Conservation (phyloP, 2,888 invertebrate species). For the Bombylius discolor region DNA sequence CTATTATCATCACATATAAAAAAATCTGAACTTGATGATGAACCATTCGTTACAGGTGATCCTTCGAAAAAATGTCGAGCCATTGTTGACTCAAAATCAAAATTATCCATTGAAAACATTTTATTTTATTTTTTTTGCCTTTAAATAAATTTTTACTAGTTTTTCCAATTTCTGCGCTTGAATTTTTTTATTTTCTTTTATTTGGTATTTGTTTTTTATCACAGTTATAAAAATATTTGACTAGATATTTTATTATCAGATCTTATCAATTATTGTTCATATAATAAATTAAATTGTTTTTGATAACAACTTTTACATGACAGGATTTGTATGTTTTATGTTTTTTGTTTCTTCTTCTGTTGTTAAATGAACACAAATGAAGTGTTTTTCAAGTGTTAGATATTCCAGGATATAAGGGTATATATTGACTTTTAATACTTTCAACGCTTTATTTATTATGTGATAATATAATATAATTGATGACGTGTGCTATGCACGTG, state of each 20-base stretch:
- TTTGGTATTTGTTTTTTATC: neutral
- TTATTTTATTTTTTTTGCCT: neutral
- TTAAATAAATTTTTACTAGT: too few relatives aligned
- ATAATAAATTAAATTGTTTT: too few relatives aligned
- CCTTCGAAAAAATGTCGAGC: slow-evolving; percentile 48
- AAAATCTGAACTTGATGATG: slow-evolving; percentile 49
- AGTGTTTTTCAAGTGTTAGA: too few relatives aligned
- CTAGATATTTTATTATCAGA: neutral
- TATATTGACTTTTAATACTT: neutral
- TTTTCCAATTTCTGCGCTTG: too few relatives aligned
- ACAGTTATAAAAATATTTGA: neutral
- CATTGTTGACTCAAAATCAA: slow-evolving; percentile 52
- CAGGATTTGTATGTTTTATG: too few relatives aligned
- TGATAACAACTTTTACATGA: too few relatives aligned
- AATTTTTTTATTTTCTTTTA: too few relatives aligned
- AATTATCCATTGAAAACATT: slow-evolving; percentile 55
- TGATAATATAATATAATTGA: slow-evolving; percentile 6
- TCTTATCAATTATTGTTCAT: neutral
- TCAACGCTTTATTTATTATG: neutral
- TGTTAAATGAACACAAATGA: too few relatives aligned
- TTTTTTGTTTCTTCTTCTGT: too few relatives aligned
- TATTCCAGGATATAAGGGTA: too few relatives aligned
- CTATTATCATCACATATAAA: slow-evolving; percentile 45
- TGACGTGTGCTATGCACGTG: slow-evolving; percentile 26
- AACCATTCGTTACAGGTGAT: slow-evolving; percentile 46